Evolutionary conservation across 2,888 invertebrate species (phyloP).

Genomic region (Geotrupes spiniger): DNA sequence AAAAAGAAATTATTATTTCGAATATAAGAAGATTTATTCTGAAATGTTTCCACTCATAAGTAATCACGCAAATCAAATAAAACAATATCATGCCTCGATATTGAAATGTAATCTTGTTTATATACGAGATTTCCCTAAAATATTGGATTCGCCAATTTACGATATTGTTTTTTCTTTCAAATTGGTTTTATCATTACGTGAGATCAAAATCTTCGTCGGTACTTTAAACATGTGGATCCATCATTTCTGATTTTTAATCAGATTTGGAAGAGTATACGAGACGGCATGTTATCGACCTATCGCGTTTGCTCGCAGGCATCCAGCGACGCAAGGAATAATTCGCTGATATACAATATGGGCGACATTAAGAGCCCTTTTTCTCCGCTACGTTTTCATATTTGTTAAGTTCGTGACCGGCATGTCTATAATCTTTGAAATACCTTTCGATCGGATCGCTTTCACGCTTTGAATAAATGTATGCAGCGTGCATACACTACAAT

Average conservation of each 20-base stretch:
- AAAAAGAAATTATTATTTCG: no score
- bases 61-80: constrained; percentile 21
- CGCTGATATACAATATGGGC: constrained; percentile 31
- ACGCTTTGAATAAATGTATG: no score
- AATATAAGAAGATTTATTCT: no score
- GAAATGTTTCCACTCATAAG: no score
- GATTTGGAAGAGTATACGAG: constrained; percentile 11
- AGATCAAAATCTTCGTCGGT: constrained; percentile 11
- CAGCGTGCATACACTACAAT: no score
- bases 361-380: constrained; percentile 33
- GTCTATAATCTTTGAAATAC: background rate
- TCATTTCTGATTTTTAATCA: constrained; percentile 17
- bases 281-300: constrained; percentile 14
- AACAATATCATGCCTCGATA: no score
- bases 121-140: no score
- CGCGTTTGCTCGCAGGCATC: constrained; percentile 26
- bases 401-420: constrained; percentile 38
- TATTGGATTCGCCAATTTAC: no score
- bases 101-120: no score
- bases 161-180: constrained; percentile 9
- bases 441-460: no score
- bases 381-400: constrained; percentile 37
- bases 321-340: constrained; percentile 33
- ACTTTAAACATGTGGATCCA: constrained; percentile 11
- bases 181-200: constrained; percentile 7